Base-by-base conservation (phyloP, 2,797 vertebrate genomes). In the Crenichthys baileyi region DNA sequence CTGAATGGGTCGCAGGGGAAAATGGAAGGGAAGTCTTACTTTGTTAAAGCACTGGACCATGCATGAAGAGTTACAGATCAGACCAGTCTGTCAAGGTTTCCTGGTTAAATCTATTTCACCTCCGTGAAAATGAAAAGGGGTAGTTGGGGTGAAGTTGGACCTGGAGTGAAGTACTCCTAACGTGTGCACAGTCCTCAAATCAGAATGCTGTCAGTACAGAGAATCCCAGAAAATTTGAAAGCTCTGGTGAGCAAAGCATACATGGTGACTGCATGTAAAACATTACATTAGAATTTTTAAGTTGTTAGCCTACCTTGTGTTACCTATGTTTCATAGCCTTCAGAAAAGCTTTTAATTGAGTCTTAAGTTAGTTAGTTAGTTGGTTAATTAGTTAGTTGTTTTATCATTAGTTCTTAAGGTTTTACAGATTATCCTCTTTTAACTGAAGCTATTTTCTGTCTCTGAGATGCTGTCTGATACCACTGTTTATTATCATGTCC, bases 1-100 rank as follows among this genome's bases (percentile, higher is more conserved):
- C 79, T 89, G 81, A 90, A 91, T 85, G 78, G 87, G 87, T 77
- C 78, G 85, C 50, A 73, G 80, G 50, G 75, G 18, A 26, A 70
- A 77, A 79, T 4, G 18, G 24, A 11, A 70, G 12, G 22, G 29
- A n/a, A 60, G 58, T 7, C 12, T n/a, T 26, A 60, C 58, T 60
- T 29, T 60, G 58, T 29, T 60, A 7, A 60, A 60, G 26, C 1
- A 0, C 13, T 29, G 12, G 12, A 29, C 26, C 26, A 13, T 60
- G 24, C 56, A 26, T 29, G 58, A 60, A 60, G 26, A 60, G 58
- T 6, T 15, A 16, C 15, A 60, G 58, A 60, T 29, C n/a, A 60
- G 12, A 29, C 15, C 0, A 5, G 12, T 29, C 13, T 60, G 26
- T 6, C 26, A 16, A 60, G 58, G 26, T 48, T 12, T 48, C 46